Percentiles rank a stretch among this genome's conserved stretches.
Conservation (phyloP, 2,797 vertebrate genomes). For the Ceryle rudis region DNA sequence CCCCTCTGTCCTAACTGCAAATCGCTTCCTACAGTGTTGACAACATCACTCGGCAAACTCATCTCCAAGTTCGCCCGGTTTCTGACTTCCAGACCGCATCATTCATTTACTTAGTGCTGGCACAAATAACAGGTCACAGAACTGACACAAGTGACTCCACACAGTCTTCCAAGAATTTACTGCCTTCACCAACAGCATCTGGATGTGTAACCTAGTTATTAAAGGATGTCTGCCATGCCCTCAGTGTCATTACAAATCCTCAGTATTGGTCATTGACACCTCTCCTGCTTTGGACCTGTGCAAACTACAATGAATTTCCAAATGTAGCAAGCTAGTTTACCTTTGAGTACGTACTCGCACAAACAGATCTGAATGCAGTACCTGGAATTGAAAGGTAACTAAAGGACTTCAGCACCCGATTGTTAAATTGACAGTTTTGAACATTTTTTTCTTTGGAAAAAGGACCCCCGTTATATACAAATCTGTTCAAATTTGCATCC, state of each 20-base stretch:
- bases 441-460: neutral
- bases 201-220: constrained; percentile 15
- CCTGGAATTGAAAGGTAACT: neutral
- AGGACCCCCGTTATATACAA: fast-evolving
- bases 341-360: neutral
- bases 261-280: neutral
- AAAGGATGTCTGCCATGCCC: neutral
- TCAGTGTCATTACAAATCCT: neutral
- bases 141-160: neutral
- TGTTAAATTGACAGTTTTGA: neutral
- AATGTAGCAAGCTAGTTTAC: neutral
- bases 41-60: neutral
- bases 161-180: neutral
- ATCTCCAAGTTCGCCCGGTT: neutral
- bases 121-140: constrained; percentile 26
- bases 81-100: neutral
- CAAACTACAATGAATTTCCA: neutral
- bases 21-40: neutral
- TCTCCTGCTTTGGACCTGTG: neutral
- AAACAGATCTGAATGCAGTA: neutral
- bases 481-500: neutral
- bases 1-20: neutral
- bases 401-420: fast-evolving
- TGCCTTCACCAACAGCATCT: constrained; percentile 12
- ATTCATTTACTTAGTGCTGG: neutral